Evolutionary conservation across 2,888 invertebrate species (phyloP).

Genomic region (Troides oblongomaculatus): DNA sequence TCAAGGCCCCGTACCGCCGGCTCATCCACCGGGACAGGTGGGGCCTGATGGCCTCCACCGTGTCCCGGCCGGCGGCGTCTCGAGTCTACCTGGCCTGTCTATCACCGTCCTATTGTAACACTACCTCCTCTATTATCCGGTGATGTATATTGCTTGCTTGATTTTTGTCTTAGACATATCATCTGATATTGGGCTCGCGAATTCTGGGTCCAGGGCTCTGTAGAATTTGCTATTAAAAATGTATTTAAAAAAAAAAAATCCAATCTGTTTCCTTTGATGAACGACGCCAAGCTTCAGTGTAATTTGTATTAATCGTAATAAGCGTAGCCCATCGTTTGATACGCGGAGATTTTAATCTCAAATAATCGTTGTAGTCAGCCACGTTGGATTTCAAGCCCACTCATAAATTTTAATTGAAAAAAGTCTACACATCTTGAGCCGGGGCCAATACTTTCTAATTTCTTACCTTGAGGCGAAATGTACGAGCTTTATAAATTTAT

Average conservation of each 20-base stretch:
- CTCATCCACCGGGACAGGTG: too few relatives aligned
- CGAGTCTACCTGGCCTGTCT: too few relatives aligned
- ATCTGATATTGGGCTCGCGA: too few relatives aligned
- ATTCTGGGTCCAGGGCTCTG: too few relatives aligned
- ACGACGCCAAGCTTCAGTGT: neutral
- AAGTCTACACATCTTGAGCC: slow-evolving; percentile 47
- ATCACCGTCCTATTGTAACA: too few relatives aligned
- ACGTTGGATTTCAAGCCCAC: slow-evolving; percentile 46
- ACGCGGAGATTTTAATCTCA: slow-evolving; percentile 46
- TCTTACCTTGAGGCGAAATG: slow-evolving; percentile 67
- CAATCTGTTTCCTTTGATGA: neutral
- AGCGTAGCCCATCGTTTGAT: slow-evolving; percentile 9
- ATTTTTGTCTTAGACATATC: too few relatives aligned
- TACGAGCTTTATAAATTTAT: slow-evolving; percentile 62
- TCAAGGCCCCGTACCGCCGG: too few relatives aligned
- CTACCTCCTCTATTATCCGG: too few relatives aligned
- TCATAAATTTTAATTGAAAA: slow-evolving; percentile 69
- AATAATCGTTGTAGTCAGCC: slow-evolving; percentile 57
- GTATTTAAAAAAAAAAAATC: neutral
- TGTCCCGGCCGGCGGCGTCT: too few relatives aligned
- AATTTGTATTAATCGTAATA: neutral
- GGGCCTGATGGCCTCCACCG: too few relatives aligned
- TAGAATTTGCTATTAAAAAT: too few relatives aligned
- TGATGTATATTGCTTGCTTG: too few relatives aligned
- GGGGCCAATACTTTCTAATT: slow-evolving; percentile 72